phyloP scores from a whole-genome alignment of 2,797 vertebrate species.

The Streptopelia turtur region DNA sequence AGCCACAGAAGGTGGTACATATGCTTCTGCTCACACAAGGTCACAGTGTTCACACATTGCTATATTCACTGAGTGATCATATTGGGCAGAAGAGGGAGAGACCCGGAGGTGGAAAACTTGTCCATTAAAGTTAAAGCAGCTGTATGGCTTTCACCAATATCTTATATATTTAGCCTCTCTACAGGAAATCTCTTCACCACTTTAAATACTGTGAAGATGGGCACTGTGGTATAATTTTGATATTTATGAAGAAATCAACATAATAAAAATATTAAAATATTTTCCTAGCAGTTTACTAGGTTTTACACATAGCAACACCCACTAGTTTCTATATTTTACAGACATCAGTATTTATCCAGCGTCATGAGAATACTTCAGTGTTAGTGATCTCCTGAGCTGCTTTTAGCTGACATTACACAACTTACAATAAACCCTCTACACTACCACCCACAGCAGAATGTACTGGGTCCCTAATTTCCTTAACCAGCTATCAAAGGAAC shows the following conservation, averaged over 20 bases:
- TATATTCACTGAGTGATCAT: rapidly evolving
- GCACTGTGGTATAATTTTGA: neutral
- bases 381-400: neutral
- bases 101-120: neutral
- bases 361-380: neutral
- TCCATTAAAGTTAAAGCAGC: neutral
- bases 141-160: neutral
- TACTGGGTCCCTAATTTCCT: rapidly evolving
- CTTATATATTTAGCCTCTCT: neutral
- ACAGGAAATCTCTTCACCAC: neutral
- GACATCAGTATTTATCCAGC: neutral
- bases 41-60: rapidly evolving
- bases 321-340: neutral
- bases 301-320: neutral
- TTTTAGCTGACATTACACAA: neutral
- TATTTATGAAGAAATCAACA: neutral
- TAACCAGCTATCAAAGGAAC: neutral
- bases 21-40: rapidly evolving
- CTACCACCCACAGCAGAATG: rapidly evolving
- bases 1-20: neutral
- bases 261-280: neutral
- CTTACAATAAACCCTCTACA: neutral
- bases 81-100: neutral
- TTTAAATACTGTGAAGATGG: neutral
- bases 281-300: neutral